Conservation (phyloP, 2,113 vertebrate genomes). For the Propithecus coquereli region DNA sequence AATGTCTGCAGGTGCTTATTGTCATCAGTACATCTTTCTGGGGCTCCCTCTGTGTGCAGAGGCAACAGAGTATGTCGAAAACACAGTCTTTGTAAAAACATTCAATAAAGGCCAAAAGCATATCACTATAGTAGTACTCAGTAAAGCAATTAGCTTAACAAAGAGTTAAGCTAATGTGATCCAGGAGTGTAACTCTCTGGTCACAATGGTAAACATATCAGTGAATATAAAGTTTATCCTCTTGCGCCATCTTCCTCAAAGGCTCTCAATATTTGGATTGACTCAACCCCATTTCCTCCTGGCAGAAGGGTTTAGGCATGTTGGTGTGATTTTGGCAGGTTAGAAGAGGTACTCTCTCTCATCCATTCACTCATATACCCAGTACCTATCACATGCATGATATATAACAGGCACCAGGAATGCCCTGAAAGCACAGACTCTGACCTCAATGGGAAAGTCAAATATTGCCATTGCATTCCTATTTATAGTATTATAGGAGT, state of each 20-base stretch:
- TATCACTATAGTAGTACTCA: not conserved
- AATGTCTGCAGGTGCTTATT: not conserved
- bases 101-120: not conserved
- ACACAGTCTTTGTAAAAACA: not conserved
- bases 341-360: not conserved
- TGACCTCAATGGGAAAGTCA: not conserved
- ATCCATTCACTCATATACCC: not conserved
- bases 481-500: not conserved
- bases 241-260: not conserved
- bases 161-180: not conserved
- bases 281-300: not conserved
- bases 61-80: not conserved
- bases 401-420: not conserved
- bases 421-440: not conserved
- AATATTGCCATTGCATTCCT: not conserved
- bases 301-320: not conserved
- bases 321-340: not conserved
- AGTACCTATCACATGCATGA: not conserved
- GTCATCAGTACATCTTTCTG: not conserved
- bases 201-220: not conserved
- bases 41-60: not conserved
- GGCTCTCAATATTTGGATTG: not conserved
- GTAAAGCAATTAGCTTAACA: not conserved
- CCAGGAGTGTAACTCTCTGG: not conserved
- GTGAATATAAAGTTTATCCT: not conserved